phyloP scores from a whole-genome alignment of 2,113 vertebrate species.

The Lanius collurio region DNA sequence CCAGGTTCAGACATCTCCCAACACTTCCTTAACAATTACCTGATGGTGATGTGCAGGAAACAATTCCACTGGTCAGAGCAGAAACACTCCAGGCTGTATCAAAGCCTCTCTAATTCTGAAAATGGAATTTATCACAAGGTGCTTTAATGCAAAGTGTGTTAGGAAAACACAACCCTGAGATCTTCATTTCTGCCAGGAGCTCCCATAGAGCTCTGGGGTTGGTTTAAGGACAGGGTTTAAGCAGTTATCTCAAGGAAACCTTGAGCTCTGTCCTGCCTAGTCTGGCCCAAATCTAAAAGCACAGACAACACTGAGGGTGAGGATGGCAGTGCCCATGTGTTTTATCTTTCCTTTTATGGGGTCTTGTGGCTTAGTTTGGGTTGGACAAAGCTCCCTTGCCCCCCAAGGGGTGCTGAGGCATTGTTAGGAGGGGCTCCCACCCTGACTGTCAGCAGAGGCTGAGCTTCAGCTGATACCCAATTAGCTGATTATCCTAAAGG shows the following conservation, averaged over 20 bases:
- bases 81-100: background rate
- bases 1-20: too few relatives aligned
- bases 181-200: background rate
- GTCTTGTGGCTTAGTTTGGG: background rate
- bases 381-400: background rate
- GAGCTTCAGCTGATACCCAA: conserved; percentile 57
- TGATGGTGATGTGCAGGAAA: background rate
- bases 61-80: background rate
- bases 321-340: background rate
- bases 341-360: background rate
- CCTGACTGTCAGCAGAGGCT: background rate
- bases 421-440: background rate
- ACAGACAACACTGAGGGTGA: background rate
- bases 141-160: background rate
- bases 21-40: background rate
- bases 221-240: background rate
- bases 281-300: background rate
- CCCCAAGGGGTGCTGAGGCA: rapidly evolving
- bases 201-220: rapidly evolving
- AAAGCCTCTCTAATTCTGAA: background rate
- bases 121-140: background rate
- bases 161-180: background rate
- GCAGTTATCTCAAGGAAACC: background rate
- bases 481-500: conserved; percentile 72
- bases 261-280: background rate